A percentile compares a stretch with the other conserved stretches of the same genome.
Evolutionary conservation across 1,140 invertebrate genomes (phyloP).

Genomic region (Papilio polytes): DNA sequence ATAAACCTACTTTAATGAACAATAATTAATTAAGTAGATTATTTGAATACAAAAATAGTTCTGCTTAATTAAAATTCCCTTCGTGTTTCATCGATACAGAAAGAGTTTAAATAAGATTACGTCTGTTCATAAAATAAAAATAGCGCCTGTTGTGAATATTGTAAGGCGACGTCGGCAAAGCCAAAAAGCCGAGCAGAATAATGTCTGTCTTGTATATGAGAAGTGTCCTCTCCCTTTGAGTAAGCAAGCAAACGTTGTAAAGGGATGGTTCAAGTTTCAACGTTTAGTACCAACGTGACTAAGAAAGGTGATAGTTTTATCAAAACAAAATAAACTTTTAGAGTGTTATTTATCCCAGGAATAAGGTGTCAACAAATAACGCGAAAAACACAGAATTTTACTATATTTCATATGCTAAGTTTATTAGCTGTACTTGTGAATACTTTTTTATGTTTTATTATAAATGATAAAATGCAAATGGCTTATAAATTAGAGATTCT

Average conservation of each 20-base stretch:
- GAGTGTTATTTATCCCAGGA: neutral
- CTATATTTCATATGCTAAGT: neutral
- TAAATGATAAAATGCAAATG: too few species aligned
- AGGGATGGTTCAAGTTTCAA: conserved; percentile 44
- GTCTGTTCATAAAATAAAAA: conserved; percentile 14
- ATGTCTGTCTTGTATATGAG: conserved; percentile 35
- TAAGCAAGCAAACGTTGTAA: conserved; percentile 47
- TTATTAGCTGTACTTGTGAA: too few species aligned
- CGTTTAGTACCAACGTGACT: conserved; percentile 38
- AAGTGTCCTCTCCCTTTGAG: conserved; percentile 50
- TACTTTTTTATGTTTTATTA: too few species aligned
- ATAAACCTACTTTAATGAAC: too few species aligned
- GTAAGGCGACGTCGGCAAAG: conserved; percentile 15
- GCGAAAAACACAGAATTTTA: neutral
- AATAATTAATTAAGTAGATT: neutral
- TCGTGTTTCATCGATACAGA: neutral
- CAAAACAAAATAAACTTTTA: conserved; percentile 33
- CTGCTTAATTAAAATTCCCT: neutral
- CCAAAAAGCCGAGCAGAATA: conserved; percentile 35
- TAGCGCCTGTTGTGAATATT: neutral
- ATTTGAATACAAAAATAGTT: neutral
- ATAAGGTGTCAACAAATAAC: neutral
- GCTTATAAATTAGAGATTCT: too few species aligned
- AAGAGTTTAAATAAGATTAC: neutral
- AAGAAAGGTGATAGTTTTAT: conserved; percentile 40